Base-by-base conservation (phyloP, 2,113 vertebrate species). In the Setophaga coronata region DNA sequence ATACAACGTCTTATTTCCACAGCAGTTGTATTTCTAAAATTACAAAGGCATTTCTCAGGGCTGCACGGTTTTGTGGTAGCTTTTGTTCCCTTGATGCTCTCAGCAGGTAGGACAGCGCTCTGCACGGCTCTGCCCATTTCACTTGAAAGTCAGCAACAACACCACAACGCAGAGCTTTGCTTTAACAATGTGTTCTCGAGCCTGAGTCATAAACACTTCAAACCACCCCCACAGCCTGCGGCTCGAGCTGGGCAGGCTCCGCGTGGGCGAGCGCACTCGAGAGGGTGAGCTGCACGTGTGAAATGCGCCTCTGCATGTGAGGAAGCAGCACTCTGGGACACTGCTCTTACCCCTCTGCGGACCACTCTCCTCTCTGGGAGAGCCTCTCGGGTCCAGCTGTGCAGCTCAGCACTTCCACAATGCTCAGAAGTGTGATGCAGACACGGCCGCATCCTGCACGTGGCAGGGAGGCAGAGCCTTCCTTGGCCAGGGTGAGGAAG, bases 141-240 rank as follows among this genome's bases (percentile, higher is more conserved):
- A 4, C 71, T 87, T 23, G 48, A n/a, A 77, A 89, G 81, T 51
- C 94, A 61, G 67, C 90, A 65, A 23, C 76, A 40, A 28, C 65
- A 72, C n/a, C 57, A 45, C n/a, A 57, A 61, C 0, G 42, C 70
- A 14, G 70, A 82, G 89, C 77, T 25, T 33, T 15, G 77, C 81
- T 84, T 47, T 45, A 71, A 89, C 92, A 79, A 57, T 10, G 73
- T 77, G 94, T 82, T 92, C 89, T 64, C 12, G 7, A 95, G 92
- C 57, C 38, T 95, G 94, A 94, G 94, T 95, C 96, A 97, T 9
- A 50, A 74, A 36, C 83, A 40, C 91, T 60, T 54, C 3, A 10
- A 69, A 82, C 92, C 90, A 79, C 94, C 93, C 90, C 90, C 96
- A 40, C 94, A 95, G 88, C 85, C 90, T 18, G 91, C 3, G 53